These are phyloP conservation scores for Porites rus DNA, from an alignment of 92 coral and sea anemone genomes.

Conservation along the genomic window DNA sequence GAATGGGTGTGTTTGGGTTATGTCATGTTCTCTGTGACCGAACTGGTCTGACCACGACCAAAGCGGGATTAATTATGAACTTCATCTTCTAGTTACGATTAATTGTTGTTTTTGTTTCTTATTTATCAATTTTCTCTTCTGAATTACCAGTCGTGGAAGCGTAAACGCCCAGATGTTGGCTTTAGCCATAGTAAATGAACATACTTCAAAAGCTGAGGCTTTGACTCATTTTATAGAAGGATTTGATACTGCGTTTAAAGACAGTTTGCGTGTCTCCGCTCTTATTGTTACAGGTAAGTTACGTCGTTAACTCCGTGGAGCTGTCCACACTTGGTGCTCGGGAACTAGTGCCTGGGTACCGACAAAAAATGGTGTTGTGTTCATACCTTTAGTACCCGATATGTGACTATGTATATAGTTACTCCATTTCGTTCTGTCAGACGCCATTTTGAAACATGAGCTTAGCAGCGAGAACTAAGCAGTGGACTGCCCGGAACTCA, in stretches of 20 bases:
- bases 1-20: too few relatives aligned
- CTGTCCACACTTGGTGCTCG: too few relatives aligned
- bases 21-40: too few relatives aligned
- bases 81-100: background rate
- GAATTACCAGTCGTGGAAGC: conserved; percentile 4
- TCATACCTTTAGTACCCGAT: too few relatives aligned
- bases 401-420: too few relatives aligned
- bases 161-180: background rate
- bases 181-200: background rate
- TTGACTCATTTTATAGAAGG: background rate
- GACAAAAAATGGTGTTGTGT: too few relatives aligned
- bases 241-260: background rate
- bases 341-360: background rate
- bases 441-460: too few relatives aligned
- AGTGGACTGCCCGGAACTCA: too few relatives aligned
- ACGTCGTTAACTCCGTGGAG: background rate
- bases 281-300: background rate
- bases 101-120: background rate
- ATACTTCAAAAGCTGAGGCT: background rate
- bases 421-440: too few relatives aligned
- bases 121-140: background rate
- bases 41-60: too few relatives aligned
- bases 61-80: too few relatives aligned
- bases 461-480: too few relatives aligned
- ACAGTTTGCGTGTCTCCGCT: background rate